Base-by-base conservation (phyloP, 2,113 vertebrate genomes). In the Onychostruthus taczanowskii region DNA sequence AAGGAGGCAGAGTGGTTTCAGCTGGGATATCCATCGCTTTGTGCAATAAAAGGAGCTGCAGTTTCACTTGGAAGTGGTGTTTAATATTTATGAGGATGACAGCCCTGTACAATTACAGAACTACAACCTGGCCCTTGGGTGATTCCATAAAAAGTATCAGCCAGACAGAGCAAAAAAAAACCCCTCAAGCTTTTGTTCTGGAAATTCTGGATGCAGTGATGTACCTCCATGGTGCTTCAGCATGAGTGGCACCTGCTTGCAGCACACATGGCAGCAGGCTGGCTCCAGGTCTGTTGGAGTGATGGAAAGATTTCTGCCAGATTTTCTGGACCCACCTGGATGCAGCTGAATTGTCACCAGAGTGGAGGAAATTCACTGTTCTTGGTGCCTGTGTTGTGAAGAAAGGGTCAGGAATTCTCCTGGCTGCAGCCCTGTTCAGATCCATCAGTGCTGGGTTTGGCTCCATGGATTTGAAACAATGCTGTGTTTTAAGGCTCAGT, bases 31-130 rank as follows among this genome's bases (percentile, higher is more conserved):
- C 89, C 89, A 67, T 55, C 0, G 46, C 94, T 83, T 96, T 97
- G 95, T 79, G 80, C 88, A 95, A 92, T 90, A 56, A 93, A 98
- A 97, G 90, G 90, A 75, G 63, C 27, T 87, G 84, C 75, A 75
- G 94, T 55, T 94, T 94, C 90, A 63, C 89, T 95, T 82, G 81
- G 96, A 96, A 96, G 31, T 39, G 6, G 47, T 94, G 78, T 93
- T 97, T 73, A 94, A 91, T 97, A 97, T 97, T 94, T 76, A 97
- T 94, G 95, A 96, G 89, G 87, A 96, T 55, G 24, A 77, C 93
- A 82, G 79, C 87, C 82, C 68, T 17, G 75, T 73, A 93, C 95
- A 96, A 96, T 95, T 95, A 92, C 68, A 83, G 72, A 96, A 83
- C 93, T 85, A 74, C 93, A 95, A 92, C 93, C 73, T 86, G 82